phyloP scores from a whole-genome alignment of 1,140 invertebrate genomes.

The Leptinotarsa undecemlineata region DNA sequence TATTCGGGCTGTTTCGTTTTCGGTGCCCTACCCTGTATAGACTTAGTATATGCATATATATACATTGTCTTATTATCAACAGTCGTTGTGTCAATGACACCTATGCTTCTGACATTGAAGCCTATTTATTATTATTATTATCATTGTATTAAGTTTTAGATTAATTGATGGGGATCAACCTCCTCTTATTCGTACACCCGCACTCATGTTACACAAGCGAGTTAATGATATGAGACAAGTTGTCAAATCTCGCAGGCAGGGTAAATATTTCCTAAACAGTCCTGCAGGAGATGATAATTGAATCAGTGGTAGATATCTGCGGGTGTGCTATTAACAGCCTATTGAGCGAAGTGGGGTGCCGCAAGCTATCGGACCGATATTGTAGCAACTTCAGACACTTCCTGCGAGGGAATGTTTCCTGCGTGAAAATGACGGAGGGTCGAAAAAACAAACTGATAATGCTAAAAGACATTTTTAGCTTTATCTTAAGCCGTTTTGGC shows the following conservation, averaged over 20 bases:
- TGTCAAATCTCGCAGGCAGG: slow-evolving; percentile 4
- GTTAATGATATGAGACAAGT: slow-evolving; percentile 4
- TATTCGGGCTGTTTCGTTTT: too few relatives aligned
- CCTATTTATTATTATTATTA: too few relatives aligned
- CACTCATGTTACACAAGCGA: background rate
- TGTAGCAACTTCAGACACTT: slow-evolving; percentile 9
- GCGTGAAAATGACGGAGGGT: background rate
- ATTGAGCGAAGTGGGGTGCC: slow-evolving; percentile 11
- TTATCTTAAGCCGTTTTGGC: background rate
- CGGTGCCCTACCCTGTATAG: too few relatives aligned
- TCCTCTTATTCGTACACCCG: background rate
- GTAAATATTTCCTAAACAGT: slow-evolving; percentile 22
- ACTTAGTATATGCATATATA: too few relatives aligned
- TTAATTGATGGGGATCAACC: too few relatives aligned
- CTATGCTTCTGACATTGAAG: too few relatives aligned
- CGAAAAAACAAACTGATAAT: background rate
- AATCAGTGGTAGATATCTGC: slow-evolving; percentile 22
- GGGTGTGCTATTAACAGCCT: slow-evolving; percentile 21
- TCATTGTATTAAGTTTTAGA: too few relatives aligned
- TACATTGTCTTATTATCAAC: too few relatives aligned
- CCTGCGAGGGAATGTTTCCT: background rate
- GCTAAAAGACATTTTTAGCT: background rate
- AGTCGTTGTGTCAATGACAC: too few relatives aligned
- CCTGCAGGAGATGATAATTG: slow-evolving; percentile 19
- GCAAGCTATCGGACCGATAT: slow-evolving; percentile 10